phyloP scores from a whole-genome alignment of 2,888 invertebrate genomes.

The Neuroscelio doddi region DNA sequence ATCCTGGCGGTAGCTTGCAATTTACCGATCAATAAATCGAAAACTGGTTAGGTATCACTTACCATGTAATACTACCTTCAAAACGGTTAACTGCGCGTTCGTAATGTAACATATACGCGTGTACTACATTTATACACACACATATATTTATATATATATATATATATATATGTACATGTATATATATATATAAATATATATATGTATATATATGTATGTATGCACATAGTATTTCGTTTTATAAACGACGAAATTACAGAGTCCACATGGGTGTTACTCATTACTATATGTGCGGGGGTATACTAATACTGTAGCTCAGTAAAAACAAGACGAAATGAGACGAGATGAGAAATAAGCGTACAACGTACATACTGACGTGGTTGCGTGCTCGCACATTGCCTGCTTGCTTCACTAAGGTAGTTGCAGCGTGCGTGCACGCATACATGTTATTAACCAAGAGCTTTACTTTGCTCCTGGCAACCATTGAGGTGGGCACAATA shows the following conservation, averaged over 20 bases:
- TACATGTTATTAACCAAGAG: conserved; percentile 23
- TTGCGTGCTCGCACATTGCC: background rate
- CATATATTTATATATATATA: too few relatives aligned
- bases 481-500: conserved; percentile 12
- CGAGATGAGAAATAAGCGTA: conserved; percentile 4
- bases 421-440: conserved; percentile 6
- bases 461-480: conserved; percentile 19
- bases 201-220: conserved; percentile 17
- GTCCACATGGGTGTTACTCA: conserved; percentile 53
- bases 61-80: conserved; percentile 61
- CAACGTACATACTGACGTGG: too few relatives aligned
- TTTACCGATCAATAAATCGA: conserved; percentile 66
- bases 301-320: conserved; percentile 16
- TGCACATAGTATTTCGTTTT: conserved; percentile 47
- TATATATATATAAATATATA: conserved; percentile 10
- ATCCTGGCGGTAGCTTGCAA: conserved; percentile 48
- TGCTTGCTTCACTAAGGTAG: too few relatives aligned
- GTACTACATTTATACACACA: conserved; percentile 12
- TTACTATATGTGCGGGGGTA: conserved; percentile 32
- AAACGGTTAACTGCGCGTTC: conserved; percentile 44
- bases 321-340: conserved; percentile 8
- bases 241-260: conserved; percentile 60
- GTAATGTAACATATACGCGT: conserved; percentile 1
- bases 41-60: conserved; percentile 62
- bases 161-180: too few relatives aligned